These are phyloP conservation scores for Halocynthia aurantium DNA, from an alignment of 23 tunicate species.

Conservation along the genomic window DNA sequence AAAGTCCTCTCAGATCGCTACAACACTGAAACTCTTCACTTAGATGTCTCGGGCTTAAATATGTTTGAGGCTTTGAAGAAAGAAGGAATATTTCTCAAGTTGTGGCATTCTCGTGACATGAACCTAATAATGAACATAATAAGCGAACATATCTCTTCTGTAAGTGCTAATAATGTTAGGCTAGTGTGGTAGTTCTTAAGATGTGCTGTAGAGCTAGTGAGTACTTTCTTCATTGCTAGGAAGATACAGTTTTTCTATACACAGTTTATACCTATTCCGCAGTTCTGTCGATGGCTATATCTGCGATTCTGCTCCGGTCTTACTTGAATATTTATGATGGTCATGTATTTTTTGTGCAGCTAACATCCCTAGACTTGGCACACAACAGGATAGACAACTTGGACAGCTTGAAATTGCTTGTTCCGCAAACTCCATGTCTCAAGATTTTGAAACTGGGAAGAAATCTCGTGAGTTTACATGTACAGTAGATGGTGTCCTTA, in stretches of 20 bases:
- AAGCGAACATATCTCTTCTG: constrained; percentile 18
- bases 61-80: constrained; percentile 11
- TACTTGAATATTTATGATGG: too few species aligned
- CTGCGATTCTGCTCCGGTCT: too few species aligned
- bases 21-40: constrained; percentile 13
- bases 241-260: too few species aligned
- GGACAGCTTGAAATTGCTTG: constrained; percentile 26
- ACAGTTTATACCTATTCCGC: too few species aligned
- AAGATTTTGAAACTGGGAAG: constrained; percentile 22
- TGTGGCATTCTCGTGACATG: constrained; percentile 22
- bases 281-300: background rate
- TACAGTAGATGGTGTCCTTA: background rate
- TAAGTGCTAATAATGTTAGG: background rate
- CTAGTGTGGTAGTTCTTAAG: too few species aligned
- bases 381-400: constrained; percentile 18
- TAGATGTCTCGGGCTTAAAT: constrained; percentile 23
- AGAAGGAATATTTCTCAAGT: constrained; percentile 18
- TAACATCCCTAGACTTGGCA: constrained; percentile 38
- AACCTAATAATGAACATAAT: constrained; percentile 26
- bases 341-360: constrained; percentile 20
- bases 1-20: constrained; percentile 28
- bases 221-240: too few species aligned
- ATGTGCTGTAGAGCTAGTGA: too few species aligned
- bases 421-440: constrained; percentile 24
- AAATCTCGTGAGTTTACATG: constrained; percentile 22